Evolutionary conservation across 2,797 vertebrate genomes (phyloP).

Genomic region (Chaetodon trifasciatus): DNA sequence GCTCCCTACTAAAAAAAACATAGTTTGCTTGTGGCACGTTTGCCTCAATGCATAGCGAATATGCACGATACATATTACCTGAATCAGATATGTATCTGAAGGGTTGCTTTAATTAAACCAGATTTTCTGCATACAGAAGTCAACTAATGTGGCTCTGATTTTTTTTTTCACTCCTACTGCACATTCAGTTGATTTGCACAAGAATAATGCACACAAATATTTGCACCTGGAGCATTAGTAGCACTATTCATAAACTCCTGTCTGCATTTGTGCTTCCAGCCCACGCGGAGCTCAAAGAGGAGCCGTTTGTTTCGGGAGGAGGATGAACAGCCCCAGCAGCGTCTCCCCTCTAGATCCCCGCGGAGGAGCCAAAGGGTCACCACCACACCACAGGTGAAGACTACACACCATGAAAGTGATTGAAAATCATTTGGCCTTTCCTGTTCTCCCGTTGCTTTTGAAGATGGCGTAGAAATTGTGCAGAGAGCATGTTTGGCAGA

Average conservation of each 20-base stretch:
- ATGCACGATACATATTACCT: background rate
- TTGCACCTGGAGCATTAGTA: background rate
- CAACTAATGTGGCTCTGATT: no score
- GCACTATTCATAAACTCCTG: background rate
- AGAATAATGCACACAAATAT: background rate
- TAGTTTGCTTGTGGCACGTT: background rate
- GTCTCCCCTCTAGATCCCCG: conserved; percentile 92
- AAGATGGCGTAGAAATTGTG: background rate
- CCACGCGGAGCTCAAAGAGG: conserved; percentile 96
- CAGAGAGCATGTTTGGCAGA: background rate
- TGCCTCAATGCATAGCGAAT: background rate
- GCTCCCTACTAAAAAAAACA: background rate
- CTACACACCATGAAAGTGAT: background rate
- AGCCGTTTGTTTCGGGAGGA: conserved; percentile 95
- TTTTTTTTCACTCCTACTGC: no score
- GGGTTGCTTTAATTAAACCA: background rate
- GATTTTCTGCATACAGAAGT: background rate
- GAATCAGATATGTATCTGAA: background rate
- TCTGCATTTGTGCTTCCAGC: conserved; percentile 79
- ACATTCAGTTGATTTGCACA: background rate
- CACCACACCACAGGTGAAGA: conserved; percentile 92
- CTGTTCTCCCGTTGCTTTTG: background rate
- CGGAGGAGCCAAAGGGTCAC: conserved; percentile 95
- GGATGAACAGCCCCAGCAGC: conserved; percentile 88
- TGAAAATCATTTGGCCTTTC: background rate